A percentile compares a stretch with the other conserved stretches of the same genome.
These are phyloP conservation scores for Clamator glandarius DNA, from an alignment of 2,797 vertebrate genomes.

Conservation along the genomic window DNA sequence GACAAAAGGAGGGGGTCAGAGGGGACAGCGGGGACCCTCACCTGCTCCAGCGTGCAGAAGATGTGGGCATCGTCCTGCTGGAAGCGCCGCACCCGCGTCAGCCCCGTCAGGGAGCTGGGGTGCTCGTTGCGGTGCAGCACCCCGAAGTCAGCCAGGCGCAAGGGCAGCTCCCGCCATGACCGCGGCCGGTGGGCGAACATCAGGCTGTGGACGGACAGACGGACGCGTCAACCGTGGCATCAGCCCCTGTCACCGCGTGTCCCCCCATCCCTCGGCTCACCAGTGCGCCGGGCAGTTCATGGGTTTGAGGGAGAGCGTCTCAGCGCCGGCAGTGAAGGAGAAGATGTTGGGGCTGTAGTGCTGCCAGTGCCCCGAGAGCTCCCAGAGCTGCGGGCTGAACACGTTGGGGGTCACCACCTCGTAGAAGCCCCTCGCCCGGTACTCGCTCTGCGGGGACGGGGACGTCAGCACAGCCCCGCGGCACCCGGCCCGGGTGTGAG, in stretches of 20 bases:
- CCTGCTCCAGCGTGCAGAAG: conserved; percentile 91
- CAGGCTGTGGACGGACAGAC: too few species aligned
- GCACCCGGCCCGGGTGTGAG: fast-evolving
- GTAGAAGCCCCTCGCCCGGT: conserved; percentile 85
- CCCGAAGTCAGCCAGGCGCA: conserved; percentile 93
- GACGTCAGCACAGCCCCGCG: fast-evolving
- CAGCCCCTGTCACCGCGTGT: too few species aligned
- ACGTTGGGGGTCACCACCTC: conserved; percentile 93
- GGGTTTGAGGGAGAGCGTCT: conserved; percentile 90
- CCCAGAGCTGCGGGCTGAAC: conserved; percentile 89
- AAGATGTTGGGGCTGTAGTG: conserved; percentile 93
- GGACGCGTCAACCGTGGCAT: too few species aligned
- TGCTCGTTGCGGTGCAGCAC: conserved; percentile 91
- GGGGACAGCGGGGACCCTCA: conserved; percentile 59
- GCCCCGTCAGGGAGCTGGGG: conserved; percentile 86
- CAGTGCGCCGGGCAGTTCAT: conserved; percentile 98
- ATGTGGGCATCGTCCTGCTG: conserved; percentile 96
- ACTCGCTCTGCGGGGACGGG: conserved; percentile 82
- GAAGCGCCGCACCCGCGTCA: conserved; percentile 90
- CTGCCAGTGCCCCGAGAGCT: conserved; percentile 94
- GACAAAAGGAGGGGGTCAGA: neutral
- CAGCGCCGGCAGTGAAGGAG: conserved; percentile 78
- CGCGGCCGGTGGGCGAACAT: conserved; percentile 92
- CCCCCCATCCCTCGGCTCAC: conserved; percentile 66
- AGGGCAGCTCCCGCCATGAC: conserved; percentile 92